Evolutionary conservation across 2,113 vertebrate species (phyloP).

Genomic region (Takifugu bimaculatus): DNA sequence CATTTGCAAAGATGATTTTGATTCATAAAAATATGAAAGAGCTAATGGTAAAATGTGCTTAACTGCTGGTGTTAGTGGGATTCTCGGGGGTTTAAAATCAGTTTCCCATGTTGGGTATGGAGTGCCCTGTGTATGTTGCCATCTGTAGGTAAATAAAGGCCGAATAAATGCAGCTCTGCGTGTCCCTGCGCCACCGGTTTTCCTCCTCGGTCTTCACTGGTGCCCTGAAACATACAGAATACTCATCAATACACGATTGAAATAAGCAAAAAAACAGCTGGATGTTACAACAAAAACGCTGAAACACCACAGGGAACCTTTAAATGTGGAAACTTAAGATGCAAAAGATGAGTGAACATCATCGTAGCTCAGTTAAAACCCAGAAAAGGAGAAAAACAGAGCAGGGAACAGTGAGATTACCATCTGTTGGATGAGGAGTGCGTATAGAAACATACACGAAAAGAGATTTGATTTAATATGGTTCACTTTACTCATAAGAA

Average conservation of each 20-base stretch:
- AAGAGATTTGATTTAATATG: constrained; percentile 19
- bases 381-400: constrained; percentile 31
- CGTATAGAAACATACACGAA: constrained; percentile 15
- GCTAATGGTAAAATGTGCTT: too few species aligned
- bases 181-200: neutral
- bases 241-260: neutral
- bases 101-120: too few species aligned
- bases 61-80: too few species aligned
- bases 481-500: constrained; percentile 13
- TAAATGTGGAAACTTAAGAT: neutral
- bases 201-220: too few species aligned
- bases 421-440: constrained; percentile 29
- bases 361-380: neutral
- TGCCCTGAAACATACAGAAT: neutral
- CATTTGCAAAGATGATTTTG: too few species aligned
- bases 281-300: neutral
- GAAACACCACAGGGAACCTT: neutral
- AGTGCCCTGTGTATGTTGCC: too few species aligned
- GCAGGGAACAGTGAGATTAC: constrained; percentile 8
- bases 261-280: neutral
- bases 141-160: too few species aligned
- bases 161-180: neutral
- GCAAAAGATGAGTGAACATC: neutral
- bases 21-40: too few species aligned
- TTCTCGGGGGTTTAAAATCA: too few species aligned